Percentiles rank a stretch among this genome's conserved stretches.
These are phyloP conservation scores for Falcunculus frontatus DNA, from an alignment of 2,113 vertebrate genomes.

Conservation along the genomic window DNA sequence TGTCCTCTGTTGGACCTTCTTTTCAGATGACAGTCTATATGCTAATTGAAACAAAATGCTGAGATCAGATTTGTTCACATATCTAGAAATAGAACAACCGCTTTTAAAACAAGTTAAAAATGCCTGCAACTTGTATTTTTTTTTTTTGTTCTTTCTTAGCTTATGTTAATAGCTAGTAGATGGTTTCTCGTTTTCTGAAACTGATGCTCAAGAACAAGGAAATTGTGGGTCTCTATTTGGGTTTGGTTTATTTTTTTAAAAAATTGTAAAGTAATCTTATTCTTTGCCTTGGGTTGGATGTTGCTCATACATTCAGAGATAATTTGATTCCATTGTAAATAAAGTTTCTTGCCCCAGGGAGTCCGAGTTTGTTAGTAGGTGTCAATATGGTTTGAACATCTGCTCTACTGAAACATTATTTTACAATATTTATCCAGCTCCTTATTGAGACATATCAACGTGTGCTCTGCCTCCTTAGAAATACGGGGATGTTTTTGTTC, in stretches of 20 bases:
- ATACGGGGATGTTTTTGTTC: neutral
- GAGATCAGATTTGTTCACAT: neutral
- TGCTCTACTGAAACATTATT: conserved; percentile 40
- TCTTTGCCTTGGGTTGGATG: neutral
- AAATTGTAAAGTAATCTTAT: neutral
- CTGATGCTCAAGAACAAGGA: neutral
- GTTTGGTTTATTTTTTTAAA: neutral
- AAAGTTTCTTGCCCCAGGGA: neutral
- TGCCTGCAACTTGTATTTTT: neutral
- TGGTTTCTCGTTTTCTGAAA: neutral
- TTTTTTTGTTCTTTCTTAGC: neutral
- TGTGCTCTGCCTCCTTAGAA: neutral
- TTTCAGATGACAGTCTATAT: neutral
- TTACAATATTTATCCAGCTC: conserved; percentile 43
- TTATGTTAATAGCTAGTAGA: neutral
- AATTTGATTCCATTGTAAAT: conserved; percentile 10
- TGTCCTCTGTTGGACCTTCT: neutral
- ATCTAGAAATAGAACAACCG: neutral
- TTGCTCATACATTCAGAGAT: neutral
- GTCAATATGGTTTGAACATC: conserved; percentile 34
- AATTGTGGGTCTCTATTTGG: neutral
- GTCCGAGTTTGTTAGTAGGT: conserved; percentile 13
- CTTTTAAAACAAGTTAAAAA: neutral
- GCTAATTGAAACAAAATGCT: neutral
- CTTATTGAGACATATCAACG: neutral